Base-by-base conservation (phyloP, 2,888 invertebrate species). In the Diaphora mendica region DNA sequence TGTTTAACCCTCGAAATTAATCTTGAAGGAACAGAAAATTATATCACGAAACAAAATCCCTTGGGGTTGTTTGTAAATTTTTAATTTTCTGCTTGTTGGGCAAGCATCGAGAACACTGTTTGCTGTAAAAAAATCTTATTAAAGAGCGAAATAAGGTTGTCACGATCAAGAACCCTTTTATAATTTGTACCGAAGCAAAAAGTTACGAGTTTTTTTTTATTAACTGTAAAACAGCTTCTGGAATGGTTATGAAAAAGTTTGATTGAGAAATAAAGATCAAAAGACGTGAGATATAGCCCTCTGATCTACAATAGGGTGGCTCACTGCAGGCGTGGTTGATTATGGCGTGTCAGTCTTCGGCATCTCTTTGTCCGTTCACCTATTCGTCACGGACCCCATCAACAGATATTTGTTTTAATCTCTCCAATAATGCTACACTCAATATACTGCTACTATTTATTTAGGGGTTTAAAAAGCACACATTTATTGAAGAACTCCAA, bases 41-140 rank as follows among this genome's bases (percentile, higher is more conserved):
- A 85, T 85, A 87, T 86, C 81, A 79, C 84, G 83, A 90, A 91
- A 88, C 87, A 88, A 89, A 88, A 87, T 86, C 88, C 86, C 90
- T 85, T 44, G 82, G 84, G 90, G 82, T 87, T 88, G 88, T 89
- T 91, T 89, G 88, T 87, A 89, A 89, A 86, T 89, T 92, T 92
- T 91, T 92, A 92, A 94, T 93, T 93, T 93, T 93, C 93, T 91
- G 91, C 91, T 88, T 87, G 91, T 90, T 91, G 89, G 88, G 83
- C 91, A 90, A 88, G 88, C 89, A 90, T 92, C 90, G 87, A 86
- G 83, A 89, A 87, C 91, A 91, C 78, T 91, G 91, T 91, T 91
- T 90, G 86, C 88, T 85, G 85, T 84, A 83, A 87, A 87, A 88
- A 89, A 90, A 90, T 86, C 87, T 87, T 89, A 90, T 90, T 90